Base-by-base conservation (phyloP, 2,797 vertebrate species). In the Neopelma chrysocephalum region DNA sequence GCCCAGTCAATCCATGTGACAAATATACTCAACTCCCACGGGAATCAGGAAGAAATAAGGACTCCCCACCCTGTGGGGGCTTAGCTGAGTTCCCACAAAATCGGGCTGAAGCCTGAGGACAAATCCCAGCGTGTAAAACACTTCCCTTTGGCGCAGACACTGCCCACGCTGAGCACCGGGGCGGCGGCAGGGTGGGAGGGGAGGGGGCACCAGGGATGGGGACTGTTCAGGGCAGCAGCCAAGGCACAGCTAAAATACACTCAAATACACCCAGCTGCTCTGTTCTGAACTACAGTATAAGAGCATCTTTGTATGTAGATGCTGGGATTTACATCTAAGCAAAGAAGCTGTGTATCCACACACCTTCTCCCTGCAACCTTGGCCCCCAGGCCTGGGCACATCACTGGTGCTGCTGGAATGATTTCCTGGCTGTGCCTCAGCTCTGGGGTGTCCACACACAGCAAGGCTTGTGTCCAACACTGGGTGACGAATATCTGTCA, bases 401-500 rank as follows among this genome's bases (percentile, higher is more conserved):
- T 40, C 68, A 20, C 32, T 29, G 62, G 13, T 27, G 65, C 43
- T 25, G 11, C 4, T 15, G 21, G 12, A 68, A 31, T 15, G 23
- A 90, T 61, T 69, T n/a, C 19, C 64, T 57, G 65, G 20, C 50
- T 50, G 56, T 86, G 82, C 69, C 48, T 40, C 3, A 3, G 66
- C 78, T 72, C 66, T 62, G 0, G 0, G 26, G 38, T 62, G 47
- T 15, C 65, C 40, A 36, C 6, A 65, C 73, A 36, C 32, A 17
- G 45, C n/a, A 61, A 83, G 38, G 50, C 25, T 76, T 51, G 29
- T 76, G 69, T 51, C 82, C 94, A 96, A 93, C 42, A 48, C 48
- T 29, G 53, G 11, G 50, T 96, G 97, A 98, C 94, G 93, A 96
- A 97, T 78, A 88, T 89, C 42, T 14, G 77, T 47, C 69, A 53